Percentiles rank a stretch among this genome's conserved stretches.
Conservation (phyloP, 2,797 vertebrate species). For the Astyanax mexicanus region DNA sequence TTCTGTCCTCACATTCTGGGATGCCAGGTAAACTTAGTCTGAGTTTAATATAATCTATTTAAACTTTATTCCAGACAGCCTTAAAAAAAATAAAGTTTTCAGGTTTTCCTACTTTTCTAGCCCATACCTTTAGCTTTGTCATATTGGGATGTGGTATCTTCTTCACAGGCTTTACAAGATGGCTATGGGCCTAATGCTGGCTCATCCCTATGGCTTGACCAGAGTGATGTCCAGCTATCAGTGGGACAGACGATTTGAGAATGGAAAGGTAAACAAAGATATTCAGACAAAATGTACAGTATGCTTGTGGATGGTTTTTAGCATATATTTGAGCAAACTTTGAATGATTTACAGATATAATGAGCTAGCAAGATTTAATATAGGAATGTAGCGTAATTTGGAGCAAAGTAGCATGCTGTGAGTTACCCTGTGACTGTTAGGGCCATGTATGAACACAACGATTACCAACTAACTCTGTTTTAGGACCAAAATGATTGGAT, state of each 20-base stretch:
- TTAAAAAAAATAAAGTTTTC: no score
- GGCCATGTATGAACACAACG: no score
- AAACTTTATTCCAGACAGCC: background rate
- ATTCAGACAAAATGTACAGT: background rate
- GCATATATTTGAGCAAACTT: no score
- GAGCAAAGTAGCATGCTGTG: no score
- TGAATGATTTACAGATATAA: no score
- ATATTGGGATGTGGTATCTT: background rate
- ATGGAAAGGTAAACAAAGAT: conserved; percentile 76
- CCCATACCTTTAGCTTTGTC: background rate
- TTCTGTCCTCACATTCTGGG: conserved; percentile 91
- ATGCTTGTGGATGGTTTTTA: background rate
- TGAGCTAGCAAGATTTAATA: no score
- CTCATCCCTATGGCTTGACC: conserved; percentile 91
- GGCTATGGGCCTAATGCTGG: conserved; percentile 89
- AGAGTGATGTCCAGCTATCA: conserved; percentile 93
- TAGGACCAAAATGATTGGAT: conserved; percentile 92
- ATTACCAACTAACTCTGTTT: no score
- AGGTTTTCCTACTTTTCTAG: background rate
- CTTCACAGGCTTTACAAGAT: conserved; percentile 86
- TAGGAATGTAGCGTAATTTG: no score
- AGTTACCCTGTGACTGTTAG: no score
- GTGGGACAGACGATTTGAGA: conserved; percentile 84
- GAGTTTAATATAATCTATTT: background rate
- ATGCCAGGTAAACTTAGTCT: conserved; percentile 78